Percentiles rank a stretch among this genome's conserved stretches.
Evolutionary conservation across 35 echinoderm and acorn worm genomes (phyloP).

Genomic region (Eucidaris tribuloides): DNA sequence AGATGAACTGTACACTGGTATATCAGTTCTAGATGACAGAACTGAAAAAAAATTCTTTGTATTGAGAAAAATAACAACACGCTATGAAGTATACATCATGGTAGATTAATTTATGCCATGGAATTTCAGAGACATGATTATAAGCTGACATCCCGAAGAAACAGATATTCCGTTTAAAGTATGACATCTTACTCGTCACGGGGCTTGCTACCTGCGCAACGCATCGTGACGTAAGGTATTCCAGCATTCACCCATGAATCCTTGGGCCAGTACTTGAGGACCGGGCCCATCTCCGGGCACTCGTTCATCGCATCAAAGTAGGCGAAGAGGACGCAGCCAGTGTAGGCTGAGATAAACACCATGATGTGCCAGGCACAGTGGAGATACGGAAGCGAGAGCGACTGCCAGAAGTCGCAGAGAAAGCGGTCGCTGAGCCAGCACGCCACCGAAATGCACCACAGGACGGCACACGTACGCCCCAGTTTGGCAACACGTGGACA

Average conservation of each 20-base stretch:
- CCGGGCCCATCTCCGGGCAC: conserved; percentile 91
- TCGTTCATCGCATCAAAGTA: conserved; percentile 97
- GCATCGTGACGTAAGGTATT: conserved; percentile 84
- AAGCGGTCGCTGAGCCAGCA: conserved; percentile 82
- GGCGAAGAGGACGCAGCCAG: conserved; percentile 73
- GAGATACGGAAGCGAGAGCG: conserved; percentile 80
- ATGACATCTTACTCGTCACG: no score
- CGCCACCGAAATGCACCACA: conserved; percentile 60
- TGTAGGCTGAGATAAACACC: conserved; percentile 88
- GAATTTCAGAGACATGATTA: no score
- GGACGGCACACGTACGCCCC: conserved; percentile 34
- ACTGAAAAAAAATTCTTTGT: no score
- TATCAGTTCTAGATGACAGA: no score
- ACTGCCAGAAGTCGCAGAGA: conserved; percentile 87
- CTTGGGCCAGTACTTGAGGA: conserved; percentile 93
- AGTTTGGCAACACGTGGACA: conserved; percentile 69
- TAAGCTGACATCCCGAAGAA: no score
- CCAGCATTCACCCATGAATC: conserved; percentile 80
- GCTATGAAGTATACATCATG: no score
- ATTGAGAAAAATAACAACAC: no score
- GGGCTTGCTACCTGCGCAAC: conserved; percentile 73
- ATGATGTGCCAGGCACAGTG: conserved; percentile 98
- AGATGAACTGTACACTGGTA: no score
- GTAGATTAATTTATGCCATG: no score
- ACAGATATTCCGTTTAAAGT: no score